Conservation (phyloP, 1,140 invertebrate genomes). For the Apis cerana region DNA sequence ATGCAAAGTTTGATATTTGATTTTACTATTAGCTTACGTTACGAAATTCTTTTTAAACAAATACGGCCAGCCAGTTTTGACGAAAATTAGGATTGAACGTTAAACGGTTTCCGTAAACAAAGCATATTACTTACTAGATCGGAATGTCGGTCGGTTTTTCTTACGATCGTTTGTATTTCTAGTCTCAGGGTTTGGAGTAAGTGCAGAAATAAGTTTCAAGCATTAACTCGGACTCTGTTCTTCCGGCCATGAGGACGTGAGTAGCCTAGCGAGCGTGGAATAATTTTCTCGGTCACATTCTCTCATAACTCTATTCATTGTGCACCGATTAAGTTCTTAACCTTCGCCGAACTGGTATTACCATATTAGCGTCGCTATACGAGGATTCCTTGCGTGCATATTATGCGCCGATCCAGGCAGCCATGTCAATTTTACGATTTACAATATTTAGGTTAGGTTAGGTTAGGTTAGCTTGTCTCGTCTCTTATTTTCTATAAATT, state of each 20-base stretch:
- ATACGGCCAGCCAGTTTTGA: not conserved
- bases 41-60: not conserved
- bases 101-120: constrained; percentile 10
- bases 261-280: constrained; percentile 39
- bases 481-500: not conserved
- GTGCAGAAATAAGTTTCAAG: constrained; percentile 42
- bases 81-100: not conserved
- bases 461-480: too few species aligned
- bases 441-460: too few species aligned
- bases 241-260: constrained; percentile 55
- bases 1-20: not conserved
- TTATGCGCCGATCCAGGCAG: too few species aligned
- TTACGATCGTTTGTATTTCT: constrained; percentile 44
- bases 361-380: constrained; percentile 27
- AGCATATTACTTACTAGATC: constrained; percentile 20
- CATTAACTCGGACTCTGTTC: constrained; percentile 52
- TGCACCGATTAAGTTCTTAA: constrained; percentile 50
- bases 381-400: not conserved
- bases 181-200: constrained; percentile 20
- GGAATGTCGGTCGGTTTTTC: constrained; percentile 25
- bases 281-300: constrained; percentile 43
- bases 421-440: not conserved
- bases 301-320: constrained; percentile 38
- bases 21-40: not conserved
- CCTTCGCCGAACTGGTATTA: constrained; percentile 20